Conservation (phyloP, 2,797 vertebrate genomes). For the Mormyrops boulengeri region DNA sequence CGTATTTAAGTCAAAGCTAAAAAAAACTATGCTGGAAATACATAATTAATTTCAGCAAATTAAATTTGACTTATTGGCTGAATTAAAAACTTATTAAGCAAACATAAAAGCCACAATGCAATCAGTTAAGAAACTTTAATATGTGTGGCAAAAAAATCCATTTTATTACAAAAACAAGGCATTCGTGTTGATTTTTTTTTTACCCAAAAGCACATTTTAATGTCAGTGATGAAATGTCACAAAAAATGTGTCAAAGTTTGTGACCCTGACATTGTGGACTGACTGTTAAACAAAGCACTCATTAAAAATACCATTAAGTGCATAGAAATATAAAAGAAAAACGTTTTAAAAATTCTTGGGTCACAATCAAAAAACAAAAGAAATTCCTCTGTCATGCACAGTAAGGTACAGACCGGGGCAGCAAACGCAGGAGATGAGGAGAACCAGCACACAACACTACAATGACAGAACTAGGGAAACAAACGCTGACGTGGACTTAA, state of each 20-base stretch:
- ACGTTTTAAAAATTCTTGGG: too few relatives aligned
- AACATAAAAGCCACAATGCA: not conserved
- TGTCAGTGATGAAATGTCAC: not conserved
- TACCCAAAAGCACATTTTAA: not conserved
- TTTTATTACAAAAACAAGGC: not conserved
- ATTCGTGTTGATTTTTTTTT: not conserved
- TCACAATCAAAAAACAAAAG: too few relatives aligned
- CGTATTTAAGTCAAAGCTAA: not conserved
- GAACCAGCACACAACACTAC: too few relatives aligned
- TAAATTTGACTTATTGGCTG: not conserved
- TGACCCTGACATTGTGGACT: not conserved
- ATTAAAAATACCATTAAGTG: not conserved
- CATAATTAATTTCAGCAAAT: not conserved
- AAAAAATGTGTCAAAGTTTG: not conserved
- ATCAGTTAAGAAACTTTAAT: not conserved
- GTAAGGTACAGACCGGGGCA: too few relatives aligned
- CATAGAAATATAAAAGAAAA: too few relatives aligned
- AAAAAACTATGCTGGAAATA: not conserved
- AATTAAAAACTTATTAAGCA: not conserved
- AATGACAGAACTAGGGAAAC: too few relatives aligned
- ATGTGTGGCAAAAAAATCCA: not conserved
- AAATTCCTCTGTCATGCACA: too few relatives aligned
- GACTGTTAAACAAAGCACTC: not conserved
- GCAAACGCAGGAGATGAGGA: too few relatives aligned
- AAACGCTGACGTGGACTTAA: too few relatives aligned